A percentile compares a stretch with the other conserved stretches of the same genome.
phyloP scores from a whole-genome alignment of 2,797 vertebrate species.

The Parauchenoglanis punctatus region DNA sequence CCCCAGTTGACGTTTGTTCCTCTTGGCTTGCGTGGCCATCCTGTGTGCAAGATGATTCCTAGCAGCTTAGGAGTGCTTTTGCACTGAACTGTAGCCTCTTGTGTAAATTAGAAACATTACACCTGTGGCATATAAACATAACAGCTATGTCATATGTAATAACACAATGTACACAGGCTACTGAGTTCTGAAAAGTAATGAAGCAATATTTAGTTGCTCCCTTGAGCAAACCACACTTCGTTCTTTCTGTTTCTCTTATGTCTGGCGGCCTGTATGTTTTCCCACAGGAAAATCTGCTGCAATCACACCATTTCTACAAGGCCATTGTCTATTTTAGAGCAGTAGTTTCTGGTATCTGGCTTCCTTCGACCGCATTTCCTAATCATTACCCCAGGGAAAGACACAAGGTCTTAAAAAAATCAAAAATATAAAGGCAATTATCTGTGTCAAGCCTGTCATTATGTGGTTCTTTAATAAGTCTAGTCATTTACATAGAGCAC shows the following conservation, averaged over 20 bases:
- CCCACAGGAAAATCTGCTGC: conserved; percentile 22
- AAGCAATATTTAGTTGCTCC: not conserved
- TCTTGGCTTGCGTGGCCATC: not conserved
- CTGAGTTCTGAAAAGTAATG: not conserved
- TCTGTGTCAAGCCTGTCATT: not conserved
- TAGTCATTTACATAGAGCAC: not conserved
- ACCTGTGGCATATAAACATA: not conserved
- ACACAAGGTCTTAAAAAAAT: not conserved
- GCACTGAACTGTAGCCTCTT: too few species aligned
- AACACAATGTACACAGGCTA: not conserved
- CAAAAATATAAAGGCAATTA: not conserved
- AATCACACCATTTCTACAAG: not conserved
- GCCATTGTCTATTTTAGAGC: conserved; percentile 28
- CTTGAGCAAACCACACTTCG: not conserved
- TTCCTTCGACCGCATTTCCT: conserved; percentile 2
- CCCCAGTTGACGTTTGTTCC: not conserved
- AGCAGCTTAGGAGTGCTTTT: not conserved
- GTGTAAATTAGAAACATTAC: not conserved
- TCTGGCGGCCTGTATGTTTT: not conserved
- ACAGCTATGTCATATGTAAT: not conserved
- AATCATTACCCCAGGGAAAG: not conserved
- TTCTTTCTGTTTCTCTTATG: not conserved
- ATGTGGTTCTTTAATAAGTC: conserved; percentile 13
- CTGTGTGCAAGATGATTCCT: not conserved
- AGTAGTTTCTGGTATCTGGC: conserved; percentile 1